Evolutionary conservation across 2,797 vertebrate genomes (phyloP).

Genomic region (Crotalus adamanteus): DNA sequence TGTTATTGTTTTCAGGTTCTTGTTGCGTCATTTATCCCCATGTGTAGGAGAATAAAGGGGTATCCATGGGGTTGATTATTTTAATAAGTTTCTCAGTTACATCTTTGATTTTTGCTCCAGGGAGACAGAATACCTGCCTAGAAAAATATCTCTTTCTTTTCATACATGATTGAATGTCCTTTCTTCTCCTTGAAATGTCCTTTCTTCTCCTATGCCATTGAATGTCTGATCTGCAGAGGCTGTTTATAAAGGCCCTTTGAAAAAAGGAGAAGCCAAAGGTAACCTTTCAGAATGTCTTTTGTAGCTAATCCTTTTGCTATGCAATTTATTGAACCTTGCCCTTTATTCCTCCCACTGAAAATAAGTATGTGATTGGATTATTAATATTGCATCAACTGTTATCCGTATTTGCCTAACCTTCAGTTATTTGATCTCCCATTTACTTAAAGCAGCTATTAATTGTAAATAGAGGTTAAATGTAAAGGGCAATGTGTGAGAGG

Average conservation of each 20-base stretch:
- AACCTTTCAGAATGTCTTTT: background rate
- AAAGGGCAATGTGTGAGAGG: conserved; percentile 24
- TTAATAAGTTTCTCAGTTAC: background rate
- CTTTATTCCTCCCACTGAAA: conserved; percentile 65
- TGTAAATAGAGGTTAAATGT: conserved; percentile 30
- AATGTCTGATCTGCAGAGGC: background rate
- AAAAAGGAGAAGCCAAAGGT: conserved; percentile 7
- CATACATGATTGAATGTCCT: background rate
- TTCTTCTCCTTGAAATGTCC: background rate
- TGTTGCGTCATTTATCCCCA: background rate
- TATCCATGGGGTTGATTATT: background rate
- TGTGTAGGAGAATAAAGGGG: background rate
- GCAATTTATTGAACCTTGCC: conserved; percentile 63
- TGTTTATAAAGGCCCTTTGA: background rate
- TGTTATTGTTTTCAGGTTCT: background rate
- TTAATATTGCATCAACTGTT: conserved; percentile 68
- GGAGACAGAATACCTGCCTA: background rate
- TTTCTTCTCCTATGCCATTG: background rate
- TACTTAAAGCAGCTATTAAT: conserved; percentile 43
- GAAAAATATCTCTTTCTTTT: background rate
- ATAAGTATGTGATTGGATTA: conserved; percentile 64
- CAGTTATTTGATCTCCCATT: conserved; percentile 51
- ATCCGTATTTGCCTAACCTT: conserved; percentile 53
- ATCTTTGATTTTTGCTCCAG: background rate
- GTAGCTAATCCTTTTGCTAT: conserved; percentile 35